Percentiles rank a stretch among this genome's conserved stretches.
Evolutionary conservation across 2,888 invertebrate genomes (phyloP).

Genomic region (Scaptomyza reducta): DNA sequence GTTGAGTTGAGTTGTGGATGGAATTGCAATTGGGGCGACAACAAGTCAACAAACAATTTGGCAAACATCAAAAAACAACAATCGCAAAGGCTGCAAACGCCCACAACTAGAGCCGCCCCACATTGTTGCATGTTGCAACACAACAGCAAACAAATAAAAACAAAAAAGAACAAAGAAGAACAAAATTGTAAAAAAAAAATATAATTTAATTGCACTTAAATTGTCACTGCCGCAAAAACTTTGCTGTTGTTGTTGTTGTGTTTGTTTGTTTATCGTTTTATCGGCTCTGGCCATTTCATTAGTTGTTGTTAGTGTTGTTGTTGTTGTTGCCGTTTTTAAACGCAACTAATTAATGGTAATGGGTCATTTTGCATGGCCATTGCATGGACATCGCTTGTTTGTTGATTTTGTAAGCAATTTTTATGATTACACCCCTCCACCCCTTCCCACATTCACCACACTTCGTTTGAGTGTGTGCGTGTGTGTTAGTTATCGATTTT

Average conservation of each 20-base stretch:
- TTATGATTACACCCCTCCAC: constrained; percentile 4
- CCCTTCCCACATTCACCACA: fast-evolving
- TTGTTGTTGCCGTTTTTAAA: constrained; percentile 56
- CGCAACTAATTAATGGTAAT: constrained; percentile 77
- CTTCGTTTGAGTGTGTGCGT: constrained; percentile 6
- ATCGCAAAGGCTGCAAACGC: constrained; percentile 40
- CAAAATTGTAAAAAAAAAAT: constrained; percentile 5
- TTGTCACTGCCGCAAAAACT: constrained; percentile 71
- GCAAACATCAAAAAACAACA: constrained; percentile 28
- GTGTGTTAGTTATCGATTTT: constrained; percentile 61
- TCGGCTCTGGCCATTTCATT: constrained; percentile 68
- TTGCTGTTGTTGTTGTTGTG: constrained; percentile 47
- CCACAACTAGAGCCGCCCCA: constrained; percentile 5
- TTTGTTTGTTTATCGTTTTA: constrained; percentile 72
- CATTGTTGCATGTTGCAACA: constrained; percentile 68
- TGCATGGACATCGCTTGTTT: constrained; percentile 69
- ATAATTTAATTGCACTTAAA: constrained; percentile 74
- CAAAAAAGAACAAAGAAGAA: constrained; percentile 1
- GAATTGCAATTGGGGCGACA: constrained; percentile 37
- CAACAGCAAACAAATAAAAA: too few relatives aligned
- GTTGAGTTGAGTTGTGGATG: neutral
- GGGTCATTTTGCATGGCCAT: constrained; percentile 79
- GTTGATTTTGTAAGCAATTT: constrained; percentile 77
- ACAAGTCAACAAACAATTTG: constrained; percentile 57
- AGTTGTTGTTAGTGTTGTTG: constrained; percentile 41